Evolutionary conservation across 2,797 vertebrate genomes (phyloP).

Genomic region (Selene dorsalis): DNA sequence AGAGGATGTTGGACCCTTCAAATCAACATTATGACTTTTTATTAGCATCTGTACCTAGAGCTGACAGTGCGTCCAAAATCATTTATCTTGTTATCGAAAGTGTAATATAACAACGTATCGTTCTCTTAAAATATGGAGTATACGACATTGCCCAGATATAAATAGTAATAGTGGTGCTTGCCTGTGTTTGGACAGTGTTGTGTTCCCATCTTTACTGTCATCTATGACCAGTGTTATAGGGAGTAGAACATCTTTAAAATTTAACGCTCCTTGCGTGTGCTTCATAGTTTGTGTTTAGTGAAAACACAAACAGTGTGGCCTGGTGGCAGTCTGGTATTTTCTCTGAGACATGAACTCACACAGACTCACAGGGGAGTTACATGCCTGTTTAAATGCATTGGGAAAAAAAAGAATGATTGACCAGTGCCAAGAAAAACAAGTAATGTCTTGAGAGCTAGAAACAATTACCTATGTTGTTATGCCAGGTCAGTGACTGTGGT

Average conservation of each 20-base stretch:
- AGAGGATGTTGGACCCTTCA: constrained; percentile 10
- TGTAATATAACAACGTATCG: constrained; percentile 32
- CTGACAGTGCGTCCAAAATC: constrained; percentile 25
- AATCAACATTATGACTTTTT: constrained; percentile 34
- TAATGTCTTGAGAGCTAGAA: constrained; percentile 76
- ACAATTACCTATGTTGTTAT: constrained; percentile 82
- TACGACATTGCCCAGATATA: constrained; percentile 23
- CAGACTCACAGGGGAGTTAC: constrained; percentile 65
- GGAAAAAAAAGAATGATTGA: constrained; percentile 73
- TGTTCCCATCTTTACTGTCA: constrained; percentile 43
- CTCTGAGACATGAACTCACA: constrained; percentile 64
- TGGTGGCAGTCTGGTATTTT: constrained; percentile 47
- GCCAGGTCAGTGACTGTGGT: constrained; percentile 78
- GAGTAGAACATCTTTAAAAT: constrained; percentile 23
- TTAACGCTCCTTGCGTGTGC: constrained; percentile 34
- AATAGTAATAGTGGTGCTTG: constrained; percentile 9
- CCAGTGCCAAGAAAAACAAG: constrained; percentile 81
- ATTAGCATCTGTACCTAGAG: constrained; percentile 27
- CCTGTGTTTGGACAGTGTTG: constrained; percentile 34
- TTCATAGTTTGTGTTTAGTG: constrained; percentile 56
- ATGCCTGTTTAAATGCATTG: constrained; percentile 66
- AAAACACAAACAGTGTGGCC: constrained; percentile 57
- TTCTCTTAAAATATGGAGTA: neutral
- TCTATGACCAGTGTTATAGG: constrained; percentile 32
- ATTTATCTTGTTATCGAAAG: constrained; percentile 37